phyloP scores from a whole-genome alignment of 2,797 vertebrate species.

The Harpagifer antarcticus region DNA sequence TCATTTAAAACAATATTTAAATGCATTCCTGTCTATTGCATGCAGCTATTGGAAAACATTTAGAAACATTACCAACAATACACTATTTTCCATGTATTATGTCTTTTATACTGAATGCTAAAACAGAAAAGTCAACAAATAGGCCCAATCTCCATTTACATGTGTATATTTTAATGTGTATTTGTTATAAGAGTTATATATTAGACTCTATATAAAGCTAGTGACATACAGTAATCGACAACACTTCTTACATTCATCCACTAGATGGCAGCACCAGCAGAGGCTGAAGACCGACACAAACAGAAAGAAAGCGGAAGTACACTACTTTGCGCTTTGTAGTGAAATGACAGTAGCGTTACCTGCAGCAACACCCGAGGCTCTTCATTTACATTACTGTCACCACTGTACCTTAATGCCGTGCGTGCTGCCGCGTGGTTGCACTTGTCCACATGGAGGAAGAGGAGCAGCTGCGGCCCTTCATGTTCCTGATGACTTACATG shows the following conservation, averaged over 20 bases:
- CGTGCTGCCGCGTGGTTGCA: neutral
- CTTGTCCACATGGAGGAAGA: constrained; percentile 71
- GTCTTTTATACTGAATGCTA: neutral
- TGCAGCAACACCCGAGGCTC: neutral
- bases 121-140: neutral
- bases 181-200: too few species aligned
- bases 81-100: too few species aligned
- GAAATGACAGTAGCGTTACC: neutral
- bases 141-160: neutral
- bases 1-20: neutral
- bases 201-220: too few species aligned
- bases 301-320: constrained; percentile 46
- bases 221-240: too few species aligned
- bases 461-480: constrained; percentile 70
- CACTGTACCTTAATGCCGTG: neutral
- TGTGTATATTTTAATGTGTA: too few species aligned
- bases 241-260: constrained; percentile 3
- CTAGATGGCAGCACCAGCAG: constrained; percentile 51
- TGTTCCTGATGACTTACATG: constrained; percentile 83
- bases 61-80: neutral
- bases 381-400: fast-evolving
- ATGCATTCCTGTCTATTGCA: neutral
- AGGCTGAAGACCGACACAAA: neutral
- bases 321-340: fast-evolving
- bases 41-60: neutral